A percentile compares a stretch with the other conserved stretches of the same genome.
Evolutionary conservation across 1,140 invertebrate species (phyloP).

Genomic region (Dermatophagoides farinae): DNA sequence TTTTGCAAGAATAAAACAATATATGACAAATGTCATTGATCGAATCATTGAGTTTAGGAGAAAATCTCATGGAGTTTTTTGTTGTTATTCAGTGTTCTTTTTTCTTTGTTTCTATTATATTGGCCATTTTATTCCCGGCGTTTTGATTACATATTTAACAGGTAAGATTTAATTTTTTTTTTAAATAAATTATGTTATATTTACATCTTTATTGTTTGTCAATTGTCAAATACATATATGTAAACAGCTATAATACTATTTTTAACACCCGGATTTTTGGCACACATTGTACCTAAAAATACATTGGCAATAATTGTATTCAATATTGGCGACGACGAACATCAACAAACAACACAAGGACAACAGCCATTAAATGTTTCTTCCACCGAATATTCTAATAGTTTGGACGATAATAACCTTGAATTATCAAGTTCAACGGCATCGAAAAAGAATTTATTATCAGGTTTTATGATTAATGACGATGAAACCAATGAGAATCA

Average conservation of each 20-base stretch:
- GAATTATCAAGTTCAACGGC: too few species aligned
- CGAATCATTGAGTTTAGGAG: not conserved
- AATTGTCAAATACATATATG: not conserved
- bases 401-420: too few species aligned
- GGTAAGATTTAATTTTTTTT: not conserved
- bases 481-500: too few species aligned
- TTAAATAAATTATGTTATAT: not conserved
- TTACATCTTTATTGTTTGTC: not conserved
- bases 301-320: not conserved
- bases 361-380: too few species aligned
- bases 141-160: not conserved
- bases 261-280: constrained; percentile 1
- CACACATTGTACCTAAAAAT: not conserved
- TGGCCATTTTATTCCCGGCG: not conserved
- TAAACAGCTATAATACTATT: not conserved
- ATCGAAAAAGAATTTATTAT: too few species aligned
- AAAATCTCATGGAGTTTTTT: not conserved
- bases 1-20: not conserved
- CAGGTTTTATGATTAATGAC: too few species aligned
- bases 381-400: too few species aligned
- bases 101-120: not conserved
- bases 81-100: not conserved
- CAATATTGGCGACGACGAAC: too few species aligned
- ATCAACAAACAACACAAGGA: too few species aligned
- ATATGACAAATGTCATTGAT: not conserved